These are phyloP conservation scores for Hydrophis major DNA, from an alignment of 2,797 vertebrate genomes.

Conservation along the genomic window DNA sequence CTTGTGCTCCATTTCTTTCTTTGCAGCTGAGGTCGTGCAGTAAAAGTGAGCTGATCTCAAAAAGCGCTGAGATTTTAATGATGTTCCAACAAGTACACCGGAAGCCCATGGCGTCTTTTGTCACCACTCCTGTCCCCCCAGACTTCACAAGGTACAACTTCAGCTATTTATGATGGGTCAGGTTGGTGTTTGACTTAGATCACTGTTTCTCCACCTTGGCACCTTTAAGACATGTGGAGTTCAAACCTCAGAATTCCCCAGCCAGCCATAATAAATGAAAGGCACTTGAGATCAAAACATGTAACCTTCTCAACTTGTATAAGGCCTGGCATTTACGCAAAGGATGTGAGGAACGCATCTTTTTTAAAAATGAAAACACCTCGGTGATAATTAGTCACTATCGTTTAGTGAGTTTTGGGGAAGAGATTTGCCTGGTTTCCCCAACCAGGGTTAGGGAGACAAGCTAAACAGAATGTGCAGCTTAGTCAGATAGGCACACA, in stretches of 20 bases:
- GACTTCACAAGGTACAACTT: conserved; percentile 90
- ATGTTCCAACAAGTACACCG: conserved; percentile 99
- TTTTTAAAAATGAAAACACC: neutral
- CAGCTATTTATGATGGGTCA: neutral
- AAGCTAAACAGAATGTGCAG: too few relatives aligned
- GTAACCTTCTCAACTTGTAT: neutral
- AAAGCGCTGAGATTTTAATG: conserved; percentile 96
- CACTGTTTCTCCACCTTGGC: neutral
- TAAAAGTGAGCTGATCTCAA: conserved; percentile 95
- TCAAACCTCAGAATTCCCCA: neutral
- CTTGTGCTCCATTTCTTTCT: neutral
- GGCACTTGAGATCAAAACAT: neutral
- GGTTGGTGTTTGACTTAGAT: neutral
- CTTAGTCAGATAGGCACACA: too few relatives aligned
- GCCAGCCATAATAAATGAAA: neutral
- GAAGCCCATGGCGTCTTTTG: conserved; percentile 98
- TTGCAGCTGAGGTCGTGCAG: conserved; percentile 91
- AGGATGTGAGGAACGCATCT: too few relatives aligned
- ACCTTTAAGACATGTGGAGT: neutral
- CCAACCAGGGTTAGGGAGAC: too few relatives aligned
- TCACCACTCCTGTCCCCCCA: conserved; percentile 95
- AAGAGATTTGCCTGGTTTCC: neutral
- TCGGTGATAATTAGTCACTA: neutral
- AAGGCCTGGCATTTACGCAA: neutral
- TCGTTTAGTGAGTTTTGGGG: too few relatives aligned